Evolutionary conservation across 1,140 invertebrate genomes (phyloP), one percentile per base, ranked within the genome.

Genomic region (Drosophila sucinea): DNA sequence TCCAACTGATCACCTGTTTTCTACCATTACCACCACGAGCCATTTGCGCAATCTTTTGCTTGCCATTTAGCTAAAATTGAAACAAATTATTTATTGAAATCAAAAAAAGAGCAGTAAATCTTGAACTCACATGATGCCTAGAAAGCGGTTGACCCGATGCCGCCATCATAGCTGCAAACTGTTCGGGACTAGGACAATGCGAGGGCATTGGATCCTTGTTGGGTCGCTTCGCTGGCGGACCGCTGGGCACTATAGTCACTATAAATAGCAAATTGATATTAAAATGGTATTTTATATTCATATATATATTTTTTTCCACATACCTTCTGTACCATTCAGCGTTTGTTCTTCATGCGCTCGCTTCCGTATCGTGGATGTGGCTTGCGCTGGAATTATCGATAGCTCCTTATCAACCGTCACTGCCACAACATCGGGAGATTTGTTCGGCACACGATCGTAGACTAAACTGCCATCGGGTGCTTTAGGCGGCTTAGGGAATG

Each of bases 1-100:
- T 98, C 98, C 97, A 99, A 87, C 97, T 98, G 86, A 99, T 98
- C 55, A 98, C 97, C 93, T 98, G 97, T 87, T 98, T 97, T 11
- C 96, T 94, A 4, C 94, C 94, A 10, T 91, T 94, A 79, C 92
- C 93, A 81, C 84, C 93, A 91, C 93, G 93, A 56, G 93, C 95
- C 93, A 95, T 95, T 77, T 95, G 94, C 58, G 95, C 94, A 70
- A 95, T 95, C 82, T 96, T 96, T 63, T 95, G 95, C 91, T 96
- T 95, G 54, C 96, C 95, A 90, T 95, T 95, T 56, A 94, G 93
- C 94, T 94, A 72, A 32, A 80, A 70, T 7, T 33, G 4, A 68
- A 69, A 35, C 1, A 0, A 57, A 69, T 33, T 35, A 1, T 27
- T 17, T 10, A 25, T 17, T 10, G 0, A 0, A 3, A 25, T 30